These are phyloP conservation scores for Aphelocoma californica DNA, from an alignment of 2,797 vertebrate genomes.

Conservation along the genomic window DNA sequence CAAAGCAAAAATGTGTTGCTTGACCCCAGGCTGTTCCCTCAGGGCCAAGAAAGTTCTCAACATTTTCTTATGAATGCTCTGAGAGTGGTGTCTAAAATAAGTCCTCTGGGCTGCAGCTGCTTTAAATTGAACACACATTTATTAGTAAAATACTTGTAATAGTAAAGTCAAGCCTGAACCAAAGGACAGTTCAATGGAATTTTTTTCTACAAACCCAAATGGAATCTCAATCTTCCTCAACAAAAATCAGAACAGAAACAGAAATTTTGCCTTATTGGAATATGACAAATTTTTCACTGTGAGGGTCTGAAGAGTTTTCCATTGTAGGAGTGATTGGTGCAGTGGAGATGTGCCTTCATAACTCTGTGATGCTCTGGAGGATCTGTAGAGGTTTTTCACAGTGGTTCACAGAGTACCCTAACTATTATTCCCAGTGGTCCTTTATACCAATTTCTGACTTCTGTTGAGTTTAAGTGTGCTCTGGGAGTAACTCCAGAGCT, in stretches of 20 bases:
- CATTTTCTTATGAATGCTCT: not conserved
- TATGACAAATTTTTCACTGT: not conserved
- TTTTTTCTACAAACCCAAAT: not conserved
- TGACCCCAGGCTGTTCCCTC: not conserved
- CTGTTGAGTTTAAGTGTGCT: not conserved
- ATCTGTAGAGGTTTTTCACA: not conserved
- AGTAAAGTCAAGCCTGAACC: not conserved
- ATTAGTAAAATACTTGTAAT: not conserved
- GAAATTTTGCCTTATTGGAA: not conserved
- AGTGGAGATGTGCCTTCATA: rapidly evolving
- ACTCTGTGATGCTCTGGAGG: not conserved
- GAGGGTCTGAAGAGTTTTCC: not conserved
- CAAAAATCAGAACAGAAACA: not conserved
- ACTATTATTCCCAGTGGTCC: not conserved
- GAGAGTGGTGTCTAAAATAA: not conserved
- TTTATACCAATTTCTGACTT: not conserved
- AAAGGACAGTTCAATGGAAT: not conserved
- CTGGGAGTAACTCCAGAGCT: not conserved
- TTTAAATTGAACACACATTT: not conserved
- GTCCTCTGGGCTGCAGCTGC: not conserved
- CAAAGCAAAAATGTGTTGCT: not conserved
- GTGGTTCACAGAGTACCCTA: not conserved
- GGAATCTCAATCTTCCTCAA: not conserved
- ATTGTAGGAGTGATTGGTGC: not conserved
- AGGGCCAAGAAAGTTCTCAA: not conserved